phyloP scores from a whole-genome alignment of 2,888 invertebrate species.

The Cerastoderma edule region DNA sequence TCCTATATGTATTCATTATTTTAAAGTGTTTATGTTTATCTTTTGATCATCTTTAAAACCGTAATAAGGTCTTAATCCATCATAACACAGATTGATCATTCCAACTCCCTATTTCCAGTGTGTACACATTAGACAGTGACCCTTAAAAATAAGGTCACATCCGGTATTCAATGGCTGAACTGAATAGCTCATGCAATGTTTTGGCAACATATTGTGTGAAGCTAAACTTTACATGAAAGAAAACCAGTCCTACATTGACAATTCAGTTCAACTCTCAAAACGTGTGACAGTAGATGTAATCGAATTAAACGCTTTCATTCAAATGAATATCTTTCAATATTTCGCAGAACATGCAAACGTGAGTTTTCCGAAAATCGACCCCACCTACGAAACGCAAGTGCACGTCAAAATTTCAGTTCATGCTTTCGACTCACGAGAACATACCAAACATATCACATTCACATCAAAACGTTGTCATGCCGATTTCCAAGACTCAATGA shows the following conservation, averaged over 20 bases:
- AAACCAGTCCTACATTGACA: background rate
- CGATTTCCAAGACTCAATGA: background rate
- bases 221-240: background rate
- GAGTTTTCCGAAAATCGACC: constrained; percentile 46
- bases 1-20: background rate
- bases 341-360: background rate
- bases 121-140: constrained; percentile 19
- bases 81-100: background rate
- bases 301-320: too few species aligned
- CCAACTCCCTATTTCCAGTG: background rate
- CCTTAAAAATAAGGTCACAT: constrained; percentile 23
- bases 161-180: constrained; percentile 19
- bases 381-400: constrained; percentile 51
- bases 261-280: background rate
- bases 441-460: too few species aligned
- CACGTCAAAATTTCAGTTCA: constrained; percentile 6
- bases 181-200: background rate
- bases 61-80: background rate
- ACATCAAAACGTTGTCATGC: too few species aligned
- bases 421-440: background rate
- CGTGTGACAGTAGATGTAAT: too few species aligned
- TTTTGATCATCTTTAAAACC: constrained; percentile 1
- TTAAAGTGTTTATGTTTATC: background rate
- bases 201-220: constrained; percentile 18
- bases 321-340: too few species aligned